phyloP scores from a whole-genome alignment of 2,113 vertebrate species.

The Melanotaenia duboulayi region DNA sequence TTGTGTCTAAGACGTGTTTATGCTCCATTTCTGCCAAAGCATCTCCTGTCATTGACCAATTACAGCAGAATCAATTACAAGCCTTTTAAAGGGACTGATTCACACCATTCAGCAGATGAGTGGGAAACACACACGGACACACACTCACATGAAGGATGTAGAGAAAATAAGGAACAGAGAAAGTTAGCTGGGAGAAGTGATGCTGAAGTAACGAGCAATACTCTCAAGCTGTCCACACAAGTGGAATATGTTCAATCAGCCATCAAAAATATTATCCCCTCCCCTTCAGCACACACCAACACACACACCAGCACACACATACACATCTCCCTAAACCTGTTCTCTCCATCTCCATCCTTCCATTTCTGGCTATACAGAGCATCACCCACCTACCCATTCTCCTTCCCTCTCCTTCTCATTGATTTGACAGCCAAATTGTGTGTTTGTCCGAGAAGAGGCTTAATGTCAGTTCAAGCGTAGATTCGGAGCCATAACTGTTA shows the following conservation, averaged over 20 bases:
- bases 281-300: constrained; percentile 26
- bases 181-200: constrained; percentile 61
- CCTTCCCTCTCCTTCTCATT: constrained; percentile 68
- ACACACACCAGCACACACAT: constrained; percentile 13
- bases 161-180: constrained; percentile 38
- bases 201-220: constrained; percentile 79
- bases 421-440: constrained; percentile 85
- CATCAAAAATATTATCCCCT: constrained; percentile 58
- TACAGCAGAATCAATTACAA: constrained; percentile 85
- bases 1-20: constrained; percentile 81
- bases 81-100: constrained; percentile 75
- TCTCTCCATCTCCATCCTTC: constrained; percentile 39
- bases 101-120: constrained; percentile 49
- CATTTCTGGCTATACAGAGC: constrained; percentile 57
- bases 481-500: constrained; percentile 61
- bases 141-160: constrained; percentile 24
- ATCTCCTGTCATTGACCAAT: constrained; percentile 83
- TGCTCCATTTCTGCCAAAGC: constrained; percentile 83
- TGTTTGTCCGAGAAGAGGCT: constrained; percentile 80
- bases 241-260: constrained; percentile 79
- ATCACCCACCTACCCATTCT: constrained; percentile 45
- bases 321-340: constrained; percentile 3
- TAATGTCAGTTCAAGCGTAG: constrained; percentile 74
- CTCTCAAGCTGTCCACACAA: constrained; percentile 74
- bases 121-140: constrained; percentile 28